phyloP scores from a whole-genome alignment of 2,888 invertebrate species.

The Dicroscelio sp. region DNA sequence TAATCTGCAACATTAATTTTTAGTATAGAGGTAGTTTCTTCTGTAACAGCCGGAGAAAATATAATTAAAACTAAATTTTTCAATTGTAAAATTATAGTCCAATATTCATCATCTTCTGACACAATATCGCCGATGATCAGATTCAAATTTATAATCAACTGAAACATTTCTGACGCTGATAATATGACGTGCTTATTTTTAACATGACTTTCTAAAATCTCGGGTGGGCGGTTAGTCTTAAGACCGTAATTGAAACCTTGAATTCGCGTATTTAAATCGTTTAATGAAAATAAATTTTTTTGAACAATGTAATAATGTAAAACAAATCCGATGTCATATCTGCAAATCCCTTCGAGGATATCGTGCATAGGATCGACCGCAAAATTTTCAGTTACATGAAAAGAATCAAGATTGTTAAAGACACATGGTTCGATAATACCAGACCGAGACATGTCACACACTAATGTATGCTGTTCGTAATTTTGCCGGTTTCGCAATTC shows the following conservation, averaged over 20 bases:
- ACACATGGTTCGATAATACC: neutral
- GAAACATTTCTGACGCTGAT: neutral
- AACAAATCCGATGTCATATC: conserved; percentile 27
- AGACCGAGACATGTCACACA: neutral
- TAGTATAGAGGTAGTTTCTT: too few relatives aligned
- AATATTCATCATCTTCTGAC: neutral
- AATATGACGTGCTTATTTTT: neutral
- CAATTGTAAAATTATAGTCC: neutral
- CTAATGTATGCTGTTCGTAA: neutral
- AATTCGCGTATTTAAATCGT: neutral
- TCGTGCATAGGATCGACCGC: conserved; percentile 50
- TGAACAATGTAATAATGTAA: conserved; percentile 38
- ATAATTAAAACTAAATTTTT: neutral
- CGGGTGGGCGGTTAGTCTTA: neutral
- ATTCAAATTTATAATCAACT: neutral
- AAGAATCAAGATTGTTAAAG: neutral
- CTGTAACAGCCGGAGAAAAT: too few relatives aligned
- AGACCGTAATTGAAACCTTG: neutral
- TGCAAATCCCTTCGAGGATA: conserved; percentile 39
- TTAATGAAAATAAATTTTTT: conserved; percentile 33
- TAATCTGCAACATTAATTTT: too few relatives aligned
- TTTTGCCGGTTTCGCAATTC: neutral
- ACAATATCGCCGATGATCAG: neutral
- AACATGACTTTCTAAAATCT: neutral
- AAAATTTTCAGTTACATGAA: neutral